A percentile compares a stretch with the other conserved stretches of the same genome.
These are phyloP conservation scores for Halcyon malimbica DNA, from an alignment of 2,113 vertebrate genomes.

Conservation along the genomic window DNA sequence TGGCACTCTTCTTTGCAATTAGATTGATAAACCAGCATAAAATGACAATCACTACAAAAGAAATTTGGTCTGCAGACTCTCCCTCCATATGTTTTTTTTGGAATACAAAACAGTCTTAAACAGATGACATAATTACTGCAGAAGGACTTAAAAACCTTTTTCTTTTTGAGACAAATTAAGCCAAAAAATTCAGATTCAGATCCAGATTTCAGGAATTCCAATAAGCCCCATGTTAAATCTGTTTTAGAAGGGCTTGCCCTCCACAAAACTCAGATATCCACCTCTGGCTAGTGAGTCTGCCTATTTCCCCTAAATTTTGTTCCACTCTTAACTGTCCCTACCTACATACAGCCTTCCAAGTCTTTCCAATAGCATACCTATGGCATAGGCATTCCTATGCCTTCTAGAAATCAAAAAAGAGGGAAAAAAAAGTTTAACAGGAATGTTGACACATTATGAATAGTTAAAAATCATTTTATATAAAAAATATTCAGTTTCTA, in stretches of 20 bases:
- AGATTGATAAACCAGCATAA: neutral
- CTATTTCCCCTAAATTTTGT: neutral
- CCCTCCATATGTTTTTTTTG: neutral
- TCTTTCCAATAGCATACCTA: neutral
- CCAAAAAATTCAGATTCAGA: neutral
- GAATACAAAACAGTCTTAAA: neutral
- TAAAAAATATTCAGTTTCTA: neutral
- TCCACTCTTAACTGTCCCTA: neutral
- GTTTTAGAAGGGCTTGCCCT: neutral
- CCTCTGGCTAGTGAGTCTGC: neutral
- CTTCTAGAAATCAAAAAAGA: neutral
- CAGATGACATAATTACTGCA: neutral
- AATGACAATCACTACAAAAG: neutral
- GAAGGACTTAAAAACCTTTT: neutral
- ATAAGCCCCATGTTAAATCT: neutral
- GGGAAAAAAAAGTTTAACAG: neutral
- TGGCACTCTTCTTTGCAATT: neutral
- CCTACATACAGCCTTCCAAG: neutral
- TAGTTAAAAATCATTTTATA: neutral
- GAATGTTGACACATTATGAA: neutral
- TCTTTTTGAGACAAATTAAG: neutral
- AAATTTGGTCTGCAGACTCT: neutral
- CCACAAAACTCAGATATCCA: neutral
- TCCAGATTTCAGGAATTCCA: neutral
- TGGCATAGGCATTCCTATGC: too few relatives aligned